Evolutionary conservation across 2,113 vertebrate genomes (phyloP).

Genomic region (Chroicocephalus ridibundus): DNA sequence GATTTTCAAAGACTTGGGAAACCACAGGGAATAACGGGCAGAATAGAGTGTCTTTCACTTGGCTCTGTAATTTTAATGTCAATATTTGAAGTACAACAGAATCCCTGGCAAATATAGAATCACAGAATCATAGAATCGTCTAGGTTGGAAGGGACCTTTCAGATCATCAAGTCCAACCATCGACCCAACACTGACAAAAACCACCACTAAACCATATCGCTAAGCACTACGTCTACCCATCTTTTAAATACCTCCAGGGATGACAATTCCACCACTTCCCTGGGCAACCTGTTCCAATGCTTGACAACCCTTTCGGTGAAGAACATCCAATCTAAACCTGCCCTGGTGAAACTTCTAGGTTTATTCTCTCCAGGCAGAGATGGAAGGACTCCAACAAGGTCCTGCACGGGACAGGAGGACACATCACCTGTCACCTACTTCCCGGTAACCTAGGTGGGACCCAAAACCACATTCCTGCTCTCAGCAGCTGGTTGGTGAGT

Average conservation of each 20-base stretch:
- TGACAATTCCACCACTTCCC: background rate
- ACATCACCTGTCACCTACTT: background rate
- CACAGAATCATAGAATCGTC: background rate
- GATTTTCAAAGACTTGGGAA: background rate
- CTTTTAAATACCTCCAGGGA: background rate
- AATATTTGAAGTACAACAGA: background rate
- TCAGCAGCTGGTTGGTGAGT: background rate
- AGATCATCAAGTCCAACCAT: background rate
- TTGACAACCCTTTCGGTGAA: background rate
- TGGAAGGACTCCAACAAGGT: background rate
- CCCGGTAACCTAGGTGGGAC: background rate
- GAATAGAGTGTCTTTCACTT: background rate
- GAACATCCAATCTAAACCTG: background rate
- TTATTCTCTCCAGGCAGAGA: background rate
- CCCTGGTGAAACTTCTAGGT: background rate
- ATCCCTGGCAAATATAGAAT: fast-evolving
- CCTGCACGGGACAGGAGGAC: background rate
- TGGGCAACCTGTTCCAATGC: background rate
- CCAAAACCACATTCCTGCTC: background rate
- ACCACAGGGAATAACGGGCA: background rate
- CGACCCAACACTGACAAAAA: background rate
- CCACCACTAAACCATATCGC: background rate
- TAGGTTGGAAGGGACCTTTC: background rate
- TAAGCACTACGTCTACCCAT: background rate
- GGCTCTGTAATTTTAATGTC: background rate